Percentiles rank a stretch among this genome's conserved stretches.
These are phyloP conservation scores for Caenorhabditis remanei DNA, from an alignment of 1,140 invertebrate species.

Conservation along the genomic window DNA sequence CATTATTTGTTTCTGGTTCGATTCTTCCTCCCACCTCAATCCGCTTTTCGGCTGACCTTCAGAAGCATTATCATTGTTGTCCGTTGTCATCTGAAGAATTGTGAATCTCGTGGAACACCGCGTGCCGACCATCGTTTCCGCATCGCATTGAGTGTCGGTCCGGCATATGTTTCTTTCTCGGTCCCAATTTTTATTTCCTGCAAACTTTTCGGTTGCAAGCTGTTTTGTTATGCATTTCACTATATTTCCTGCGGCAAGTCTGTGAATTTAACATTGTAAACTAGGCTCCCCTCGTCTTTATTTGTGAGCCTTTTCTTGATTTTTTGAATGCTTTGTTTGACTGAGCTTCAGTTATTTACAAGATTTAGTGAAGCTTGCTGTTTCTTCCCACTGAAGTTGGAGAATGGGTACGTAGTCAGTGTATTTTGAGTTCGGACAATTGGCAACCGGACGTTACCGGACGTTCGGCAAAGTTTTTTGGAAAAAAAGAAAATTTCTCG, in stretches of 20 bases:
- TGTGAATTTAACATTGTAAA: neutral
- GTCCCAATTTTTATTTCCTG: too few species aligned
- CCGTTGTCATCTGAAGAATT: constrained; percentile 16
- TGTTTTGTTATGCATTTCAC: constrained; percentile 14
- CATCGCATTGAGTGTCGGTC: constrained; percentile 29
- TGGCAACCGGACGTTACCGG: too few species aligned
- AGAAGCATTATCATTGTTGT: neutral
- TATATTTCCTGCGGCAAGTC: neutral
- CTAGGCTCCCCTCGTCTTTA: neutral
- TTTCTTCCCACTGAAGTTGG: too few species aligned
- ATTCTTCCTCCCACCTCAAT: constrained; percentile 16
- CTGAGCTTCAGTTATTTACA: too few species aligned
- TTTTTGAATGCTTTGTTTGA: too few species aligned
- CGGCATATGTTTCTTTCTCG: constrained; percentile 35
- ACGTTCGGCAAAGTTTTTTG: too few species aligned
- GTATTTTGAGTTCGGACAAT: too few species aligned
- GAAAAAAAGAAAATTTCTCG: too few species aligned
- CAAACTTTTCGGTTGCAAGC: neutral
- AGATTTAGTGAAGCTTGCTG: too few species aligned
- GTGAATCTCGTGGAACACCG: neutral
- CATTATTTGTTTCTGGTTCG: constrained; percentile 54
- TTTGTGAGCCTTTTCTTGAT: neutral
- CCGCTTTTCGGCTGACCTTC: constrained; percentile 29
- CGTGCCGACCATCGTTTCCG: constrained; percentile 22
- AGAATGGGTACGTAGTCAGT: too few species aligned